Evolutionary conservation across 1,140 invertebrate genomes (phyloP).

Genomic region (Orius laevigatus): DNA sequence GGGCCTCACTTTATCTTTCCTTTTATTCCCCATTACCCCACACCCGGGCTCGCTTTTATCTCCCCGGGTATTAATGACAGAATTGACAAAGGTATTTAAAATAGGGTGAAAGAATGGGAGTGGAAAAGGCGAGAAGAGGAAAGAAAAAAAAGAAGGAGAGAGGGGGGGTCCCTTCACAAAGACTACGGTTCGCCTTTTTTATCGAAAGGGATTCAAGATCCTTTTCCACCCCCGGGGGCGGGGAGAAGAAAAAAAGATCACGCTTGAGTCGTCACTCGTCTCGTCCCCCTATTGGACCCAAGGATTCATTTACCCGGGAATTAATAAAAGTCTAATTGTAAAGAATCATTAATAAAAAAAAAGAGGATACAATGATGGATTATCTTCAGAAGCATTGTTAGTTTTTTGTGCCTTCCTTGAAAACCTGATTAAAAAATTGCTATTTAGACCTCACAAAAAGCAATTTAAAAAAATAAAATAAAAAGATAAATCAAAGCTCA

Average conservation of each 20-base stretch:
- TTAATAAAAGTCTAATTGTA: conserved; percentile 7
- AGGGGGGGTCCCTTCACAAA: not conserved
- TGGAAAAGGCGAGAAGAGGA: not conserved
- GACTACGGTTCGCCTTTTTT: not conserved
- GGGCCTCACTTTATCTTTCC: conserved; percentile 7
- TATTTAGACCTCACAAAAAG: too few relatives aligned
- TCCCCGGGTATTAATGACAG: conserved; percentile 7
- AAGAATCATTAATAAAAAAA: conserved; percentile 1
- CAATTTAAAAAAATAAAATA: too few relatives aligned
- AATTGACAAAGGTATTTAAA: conserved; percentile 12
- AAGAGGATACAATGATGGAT: not conserved
- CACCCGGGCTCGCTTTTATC: not conserved
- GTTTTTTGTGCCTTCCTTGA: too few relatives aligned
- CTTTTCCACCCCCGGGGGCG: too few relatives aligned
- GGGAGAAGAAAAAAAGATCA: not conserved
- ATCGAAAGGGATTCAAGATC: conserved; percentile 1
- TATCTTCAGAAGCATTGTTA: too few relatives aligned
- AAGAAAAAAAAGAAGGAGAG: too few relatives aligned
- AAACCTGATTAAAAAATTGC: too few relatives aligned
- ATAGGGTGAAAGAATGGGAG: not conserved
- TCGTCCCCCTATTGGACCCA: not conserved
- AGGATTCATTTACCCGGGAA: not conserved
- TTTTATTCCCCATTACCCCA: conserved; percentile 12
- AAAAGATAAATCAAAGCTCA: too few relatives aligned
- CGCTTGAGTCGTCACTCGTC: not conserved